These are phyloP conservation scores for Halichondria panicea DNA, from an alignment of 37 sponge, comb jelly and placozoan species.

Conservation along the genomic window DNA sequence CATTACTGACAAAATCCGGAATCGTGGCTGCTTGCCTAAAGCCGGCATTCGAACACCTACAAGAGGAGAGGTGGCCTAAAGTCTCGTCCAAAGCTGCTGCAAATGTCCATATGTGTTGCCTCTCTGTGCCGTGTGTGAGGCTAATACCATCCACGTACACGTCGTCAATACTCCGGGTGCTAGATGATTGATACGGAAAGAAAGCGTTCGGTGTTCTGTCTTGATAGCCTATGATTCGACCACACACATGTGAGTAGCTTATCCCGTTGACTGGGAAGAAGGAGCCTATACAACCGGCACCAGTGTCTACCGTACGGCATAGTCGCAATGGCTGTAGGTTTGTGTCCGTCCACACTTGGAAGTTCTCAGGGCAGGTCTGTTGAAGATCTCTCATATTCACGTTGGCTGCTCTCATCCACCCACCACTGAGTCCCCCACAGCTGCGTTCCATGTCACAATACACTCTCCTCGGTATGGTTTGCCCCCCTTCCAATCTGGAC, in stretches of 20 bases:
- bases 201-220: not conserved
- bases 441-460: too few species aligned
- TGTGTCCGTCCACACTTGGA: too few species aligned
- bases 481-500: too few species aligned
- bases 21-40: not conserved
- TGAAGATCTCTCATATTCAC: too few species aligned
- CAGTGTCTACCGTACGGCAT: too few species aligned
- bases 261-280: slow-evolving; percentile 6
- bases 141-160: slow-evolving; percentile 4
- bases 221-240: slow-evolving; percentile 9
- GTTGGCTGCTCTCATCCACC: too few species aligned
- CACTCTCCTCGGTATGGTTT: too few species aligned
- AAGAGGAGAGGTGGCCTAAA: not conserved
- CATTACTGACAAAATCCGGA: slow-evolving; percentile 2
- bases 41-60: not conserved
- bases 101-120: slow-evolving; percentile 13
- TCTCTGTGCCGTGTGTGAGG: not conserved
- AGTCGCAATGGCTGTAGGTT: too few species aligned
- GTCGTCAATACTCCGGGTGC: not conserved
- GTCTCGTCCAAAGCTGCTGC: slow-evolving; percentile 12
- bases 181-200: too few species aligned
- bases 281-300: not conserved
- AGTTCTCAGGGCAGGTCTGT: too few species aligned
- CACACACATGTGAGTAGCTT: slow-evolving; percentile 4
- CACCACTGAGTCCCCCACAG: too few species aligned